Conservation (phyloP, 64 coral and sea anemone species). For the Platygyra sinensis region DNA sequence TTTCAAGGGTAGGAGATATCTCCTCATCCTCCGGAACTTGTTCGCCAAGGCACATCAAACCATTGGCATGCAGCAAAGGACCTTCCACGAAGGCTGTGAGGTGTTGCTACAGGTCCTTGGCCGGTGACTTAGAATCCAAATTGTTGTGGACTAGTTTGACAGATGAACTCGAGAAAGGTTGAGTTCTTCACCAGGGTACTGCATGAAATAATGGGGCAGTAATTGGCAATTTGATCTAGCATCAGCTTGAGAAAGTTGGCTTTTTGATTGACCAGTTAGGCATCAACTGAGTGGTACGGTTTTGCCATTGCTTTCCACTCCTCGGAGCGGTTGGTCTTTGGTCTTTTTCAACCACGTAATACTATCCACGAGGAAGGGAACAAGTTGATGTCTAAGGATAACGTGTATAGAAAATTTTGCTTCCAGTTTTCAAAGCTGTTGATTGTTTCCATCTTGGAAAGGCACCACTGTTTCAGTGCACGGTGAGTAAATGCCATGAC, state of each 20-base stretch:
- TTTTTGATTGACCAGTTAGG: conserved; percentile 39
- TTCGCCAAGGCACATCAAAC: too few species aligned
- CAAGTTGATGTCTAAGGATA: conserved; percentile 42
- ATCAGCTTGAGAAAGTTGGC: conserved; percentile 44
- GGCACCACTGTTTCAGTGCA: conserved; percentile 44
- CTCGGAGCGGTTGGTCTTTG: conserved; percentile 20
- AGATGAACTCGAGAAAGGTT: conserved; percentile 33
- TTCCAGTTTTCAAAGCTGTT: conserved; percentile 48
- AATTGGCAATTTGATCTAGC: conserved; percentile 44
- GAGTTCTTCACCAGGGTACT: conserved; percentile 45
- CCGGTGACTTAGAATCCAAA: too few species aligned
- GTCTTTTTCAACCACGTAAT: conserved; percentile 17
- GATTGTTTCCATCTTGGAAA: conserved; percentile 39
- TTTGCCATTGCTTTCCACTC: conserved; percentile 14
- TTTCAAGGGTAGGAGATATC: too few species aligned
- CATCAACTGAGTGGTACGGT: conserved; percentile 13
- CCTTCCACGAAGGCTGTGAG: too few species aligned
- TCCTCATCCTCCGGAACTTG: too few species aligned
- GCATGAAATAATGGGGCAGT: conserved; percentile 42
- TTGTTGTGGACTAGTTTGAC: not conserved
- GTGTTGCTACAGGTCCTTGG: too few species aligned
- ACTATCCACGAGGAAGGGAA: conserved; percentile 5
- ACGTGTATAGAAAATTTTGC: conserved; percentile 39
- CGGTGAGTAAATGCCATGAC: not conserved
- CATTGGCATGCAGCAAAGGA: too few species aligned